Evolutionary conservation across 2,113 vertebrate genomes (phyloP).

Genomic region (Mesoclemmys tuberculata): DNA sequence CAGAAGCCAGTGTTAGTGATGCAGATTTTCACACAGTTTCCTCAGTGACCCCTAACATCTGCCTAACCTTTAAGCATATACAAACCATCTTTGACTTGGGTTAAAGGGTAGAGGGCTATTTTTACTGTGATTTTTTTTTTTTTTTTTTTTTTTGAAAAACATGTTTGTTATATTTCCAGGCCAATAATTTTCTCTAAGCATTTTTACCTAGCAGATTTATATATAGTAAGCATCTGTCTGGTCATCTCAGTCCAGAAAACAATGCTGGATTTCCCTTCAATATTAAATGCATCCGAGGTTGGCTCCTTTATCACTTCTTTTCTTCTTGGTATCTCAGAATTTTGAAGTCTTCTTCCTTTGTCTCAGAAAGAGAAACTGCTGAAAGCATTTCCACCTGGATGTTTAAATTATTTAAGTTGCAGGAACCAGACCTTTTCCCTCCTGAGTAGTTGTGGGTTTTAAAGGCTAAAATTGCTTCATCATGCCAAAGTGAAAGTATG

Average conservation of each 20-base stretch:
- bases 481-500: conserved; percentile 94
- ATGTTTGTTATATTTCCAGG: conserved; percentile 67
- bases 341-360: conserved; percentile 82
- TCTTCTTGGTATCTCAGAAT: conserved; percentile 67
- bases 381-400: conserved; percentile 92
- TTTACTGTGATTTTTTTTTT: conserved; percentile 46
- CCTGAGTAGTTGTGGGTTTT: conserved; percentile 89
- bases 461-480: conserved; percentile 98
- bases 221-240: conserved; percentile 31
- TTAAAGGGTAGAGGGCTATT: conserved; percentile 57
- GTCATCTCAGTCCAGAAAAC: conserved; percentile 55
- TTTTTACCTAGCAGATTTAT: conserved; percentile 46
- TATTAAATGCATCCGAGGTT: conserved; percentile 58
- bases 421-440: conserved; percentile 91
- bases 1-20: conserved; percentile 56
- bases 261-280: conserved; percentile 59
- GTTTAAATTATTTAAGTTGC: conserved; percentile 95
- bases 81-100: conserved; percentile 57
- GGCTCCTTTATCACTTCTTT: conserved; percentile 70
- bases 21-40: conserved; percentile 67
- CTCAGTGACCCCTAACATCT: conserved; percentile 68
- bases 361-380: conserved; percentile 80
- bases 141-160: conserved; percentile 13
- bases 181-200: conserved; percentile 13
- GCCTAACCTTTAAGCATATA: conserved; percentile 71